A percentile compares a stretch with the other conserved stretches of the same genome.
These are phyloP conservation scores for Amiota mariae DNA, from an alignment of 2,888 invertebrate species.

Conservation along the genomic window DNA sequence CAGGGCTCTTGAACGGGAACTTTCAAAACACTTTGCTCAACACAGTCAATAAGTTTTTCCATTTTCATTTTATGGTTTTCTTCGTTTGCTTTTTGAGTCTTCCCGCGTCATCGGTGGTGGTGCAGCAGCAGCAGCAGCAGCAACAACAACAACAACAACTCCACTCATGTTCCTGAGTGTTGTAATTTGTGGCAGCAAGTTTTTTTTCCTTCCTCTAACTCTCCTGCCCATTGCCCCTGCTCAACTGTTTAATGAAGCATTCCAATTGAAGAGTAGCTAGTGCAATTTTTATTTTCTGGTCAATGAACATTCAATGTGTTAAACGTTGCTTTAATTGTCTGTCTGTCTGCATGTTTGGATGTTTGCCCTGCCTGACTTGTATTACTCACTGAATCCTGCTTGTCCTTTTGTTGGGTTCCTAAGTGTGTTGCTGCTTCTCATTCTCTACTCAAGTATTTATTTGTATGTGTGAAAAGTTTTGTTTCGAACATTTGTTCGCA, in stretches of 20 bases:
- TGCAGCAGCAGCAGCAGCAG: too few relatives aligned
- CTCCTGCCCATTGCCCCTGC: slow-evolving; percentile 12
- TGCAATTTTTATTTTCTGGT: slow-evolving; percentile 66
- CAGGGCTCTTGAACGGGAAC: slow-evolving; percentile 22
- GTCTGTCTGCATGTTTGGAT: slow-evolving; percentile 41
- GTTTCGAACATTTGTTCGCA: not conserved
- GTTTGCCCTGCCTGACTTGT: slow-evolving; percentile 54
- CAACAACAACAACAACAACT: too few relatives aligned
- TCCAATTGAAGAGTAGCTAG: slow-evolving; percentile 59
- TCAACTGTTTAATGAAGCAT: slow-evolving; percentile 64
- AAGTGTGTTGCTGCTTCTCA: too few relatives aligned
- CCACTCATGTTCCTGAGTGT: slow-evolving; percentile 8
- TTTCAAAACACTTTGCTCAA: slow-evolving; percentile 40
- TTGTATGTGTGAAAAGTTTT: slow-evolving; percentile 16
- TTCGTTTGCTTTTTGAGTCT: slow-evolving; percentile 44
- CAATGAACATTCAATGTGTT: slow-evolving; percentile 66
- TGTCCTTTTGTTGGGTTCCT: too few relatives aligned
- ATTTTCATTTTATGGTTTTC: not conserved
- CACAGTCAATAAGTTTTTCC: slow-evolving; percentile 50
- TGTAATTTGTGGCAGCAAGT: slow-evolving; percentile 64
- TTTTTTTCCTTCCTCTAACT: slow-evolving; percentile 55
- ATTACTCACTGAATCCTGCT: not conserved
- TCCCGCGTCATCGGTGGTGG: slow-evolving; percentile 44
- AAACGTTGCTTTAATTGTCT: slow-evolving; percentile 66
- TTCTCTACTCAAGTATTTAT: not conserved